Percentiles rank a stretch among this genome's conserved stretches.
phyloP scores from a whole-genome alignment of 2,797 vertebrate species.

The Botia kubotai region DNA sequence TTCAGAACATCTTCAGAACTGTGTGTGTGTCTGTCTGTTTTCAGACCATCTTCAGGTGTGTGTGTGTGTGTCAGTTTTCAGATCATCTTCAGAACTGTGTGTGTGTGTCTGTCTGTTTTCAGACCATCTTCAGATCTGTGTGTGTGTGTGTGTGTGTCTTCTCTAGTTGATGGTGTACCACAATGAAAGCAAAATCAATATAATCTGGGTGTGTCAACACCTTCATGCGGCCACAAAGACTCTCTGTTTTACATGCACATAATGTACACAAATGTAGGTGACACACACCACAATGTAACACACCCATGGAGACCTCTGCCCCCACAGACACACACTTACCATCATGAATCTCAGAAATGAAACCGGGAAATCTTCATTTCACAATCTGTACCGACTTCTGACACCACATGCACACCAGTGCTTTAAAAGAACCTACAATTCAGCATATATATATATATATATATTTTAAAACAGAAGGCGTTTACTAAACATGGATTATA shows the following conservation, averaged over 20 bases:
- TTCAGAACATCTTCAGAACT: too few species aligned
- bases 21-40: too few species aligned
- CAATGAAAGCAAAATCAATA: conserved; percentile 45
- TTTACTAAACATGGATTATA: conserved; percentile 17
- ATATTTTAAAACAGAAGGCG: conserved; percentile 20
- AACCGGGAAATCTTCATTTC: conserved; percentile 74
- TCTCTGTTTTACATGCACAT: conserved; percentile 18
- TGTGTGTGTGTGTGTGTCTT: conserved; percentile 1
- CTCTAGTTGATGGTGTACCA: conserved; percentile 37
- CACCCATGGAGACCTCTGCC: conserved; percentile 44
- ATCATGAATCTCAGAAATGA: conserved; percentile 46
- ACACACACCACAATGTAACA: conserved; percentile 55
- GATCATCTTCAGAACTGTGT: too few species aligned
- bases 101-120: too few species aligned
- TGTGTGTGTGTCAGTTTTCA: too few species aligned
- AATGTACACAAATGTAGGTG: conserved; percentile 2
- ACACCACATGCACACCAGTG: conserved; percentile 56
- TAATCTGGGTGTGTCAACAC: conserved; percentile 58
- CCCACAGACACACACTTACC: conserved; percentile 9
- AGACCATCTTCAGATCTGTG: too few species aligned
- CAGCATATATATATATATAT: too few species aligned
- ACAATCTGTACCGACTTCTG: conserved; percentile 63
- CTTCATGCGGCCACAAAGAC: conserved; percentile 41
- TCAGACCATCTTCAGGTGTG: too few species aligned
- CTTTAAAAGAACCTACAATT: conserved; percentile 46